Evolutionary conservation across 2,888 invertebrate genomes (phyloP).

Genomic region (Pachymerium ferrugineum): DNA sequence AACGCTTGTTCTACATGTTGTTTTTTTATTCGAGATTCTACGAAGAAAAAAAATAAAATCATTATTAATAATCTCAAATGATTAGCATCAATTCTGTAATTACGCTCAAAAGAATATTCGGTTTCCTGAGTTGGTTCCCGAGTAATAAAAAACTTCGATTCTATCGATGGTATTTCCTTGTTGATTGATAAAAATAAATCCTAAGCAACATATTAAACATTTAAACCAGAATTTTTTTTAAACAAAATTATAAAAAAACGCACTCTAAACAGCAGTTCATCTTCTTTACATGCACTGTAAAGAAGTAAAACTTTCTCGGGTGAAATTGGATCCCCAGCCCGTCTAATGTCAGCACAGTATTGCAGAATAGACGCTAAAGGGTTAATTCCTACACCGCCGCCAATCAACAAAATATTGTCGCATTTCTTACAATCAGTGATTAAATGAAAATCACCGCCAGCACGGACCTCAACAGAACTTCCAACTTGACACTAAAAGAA

Average conservation of each 20-base stretch:
- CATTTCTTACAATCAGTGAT: not conserved
- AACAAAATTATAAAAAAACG: no score
- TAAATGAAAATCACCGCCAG: not conserved
- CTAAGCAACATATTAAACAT: no score
- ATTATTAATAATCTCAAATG: no score
- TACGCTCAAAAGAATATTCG: not conserved
- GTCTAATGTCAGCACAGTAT: not conserved
- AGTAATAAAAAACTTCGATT: not conserved
- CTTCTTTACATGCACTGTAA: not conserved
- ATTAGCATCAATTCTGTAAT: no score
- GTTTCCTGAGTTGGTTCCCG: not conserved
- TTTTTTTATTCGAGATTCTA: not conserved
- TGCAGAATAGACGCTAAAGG: constrained; percentile 21
- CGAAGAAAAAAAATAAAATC: not conserved
- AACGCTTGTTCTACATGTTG: not conserved
- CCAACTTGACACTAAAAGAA: constrained; percentile 20
- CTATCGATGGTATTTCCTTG: not conserved
- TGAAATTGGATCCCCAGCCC: not conserved
- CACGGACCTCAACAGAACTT: not conserved
- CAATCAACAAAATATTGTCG: constrained; percentile 6
- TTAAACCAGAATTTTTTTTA: no score
- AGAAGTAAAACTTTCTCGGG: not conserved
- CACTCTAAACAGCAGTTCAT: constrained; percentile 9
- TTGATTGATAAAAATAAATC: not conserved
- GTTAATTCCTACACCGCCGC: constrained; percentile 27